Percentiles rank a stretch among this genome's conserved stretches.
phyloP scores from a whole-genome alignment of 2,888 invertebrate genomes.

The Lycaena phlaeas region DNA sequence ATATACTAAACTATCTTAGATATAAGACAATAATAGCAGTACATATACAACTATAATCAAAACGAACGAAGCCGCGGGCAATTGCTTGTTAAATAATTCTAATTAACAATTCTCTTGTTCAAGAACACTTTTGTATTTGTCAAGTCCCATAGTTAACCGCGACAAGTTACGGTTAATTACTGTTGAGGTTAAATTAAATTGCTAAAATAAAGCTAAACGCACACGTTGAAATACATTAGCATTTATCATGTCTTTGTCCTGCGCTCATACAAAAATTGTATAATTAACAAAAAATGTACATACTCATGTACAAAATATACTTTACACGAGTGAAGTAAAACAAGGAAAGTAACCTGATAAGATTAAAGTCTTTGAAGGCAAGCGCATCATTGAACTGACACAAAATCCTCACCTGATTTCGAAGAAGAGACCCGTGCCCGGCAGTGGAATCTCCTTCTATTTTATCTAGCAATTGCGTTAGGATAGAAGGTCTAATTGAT shows the following conservation, averaged over 20 bases:
- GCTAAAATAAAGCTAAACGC: conserved; percentile 5
- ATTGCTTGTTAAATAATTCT: neutral
- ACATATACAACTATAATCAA: neutral
- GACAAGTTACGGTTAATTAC: conserved; percentile 7
- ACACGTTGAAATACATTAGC: neutral
- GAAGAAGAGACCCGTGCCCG: too few species aligned
- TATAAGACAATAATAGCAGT: neutral
- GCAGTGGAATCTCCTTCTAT: too few species aligned
- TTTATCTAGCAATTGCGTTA: too few species aligned
- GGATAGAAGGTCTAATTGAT: too few species aligned
- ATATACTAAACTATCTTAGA: too few species aligned
- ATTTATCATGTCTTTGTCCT: neutral
- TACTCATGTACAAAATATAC: too few species aligned
- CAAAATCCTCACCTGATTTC: too few species aligned
- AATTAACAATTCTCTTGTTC: conserved; percentile 2
- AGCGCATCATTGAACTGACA: too few species aligned
- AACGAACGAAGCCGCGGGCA: neutral
- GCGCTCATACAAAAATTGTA: neutral
- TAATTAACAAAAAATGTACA: too few species aligned
- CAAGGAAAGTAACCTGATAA: too few species aligned
- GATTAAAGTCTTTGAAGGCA: too few species aligned
- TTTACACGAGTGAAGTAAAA: too few species aligned
- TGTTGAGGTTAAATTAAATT: conserved; percentile 8
- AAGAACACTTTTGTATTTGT: conserved; percentile 8
- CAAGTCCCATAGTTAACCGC: conserved; percentile 7